A percentile compares a stretch with the other conserved stretches of the same genome.
Evolutionary conservation across 2,113 vertebrate species (phyloP).

Genomic region (Psilopsiagon aurifrons): DNA sequence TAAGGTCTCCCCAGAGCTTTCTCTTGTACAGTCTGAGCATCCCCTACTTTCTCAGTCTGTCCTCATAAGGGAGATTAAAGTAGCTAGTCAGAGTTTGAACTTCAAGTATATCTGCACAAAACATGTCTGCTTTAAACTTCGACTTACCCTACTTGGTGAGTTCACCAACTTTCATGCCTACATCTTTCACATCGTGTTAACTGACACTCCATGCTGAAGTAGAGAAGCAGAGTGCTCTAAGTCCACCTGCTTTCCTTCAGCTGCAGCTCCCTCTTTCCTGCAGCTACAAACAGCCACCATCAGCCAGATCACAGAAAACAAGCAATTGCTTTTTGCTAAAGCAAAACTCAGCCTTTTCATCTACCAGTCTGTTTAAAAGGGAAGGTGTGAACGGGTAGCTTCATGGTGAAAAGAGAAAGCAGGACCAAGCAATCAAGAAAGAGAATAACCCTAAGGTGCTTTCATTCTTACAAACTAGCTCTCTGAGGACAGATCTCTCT

Average conservation of each 20-base stretch:
- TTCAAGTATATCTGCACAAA: neutral
- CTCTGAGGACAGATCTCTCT: neutral
- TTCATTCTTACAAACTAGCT: rapidly evolving
- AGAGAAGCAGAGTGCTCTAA: rapidly evolving
- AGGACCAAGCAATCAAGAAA: neutral
- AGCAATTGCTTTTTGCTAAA: neutral
- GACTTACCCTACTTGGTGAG: rapidly evolving
- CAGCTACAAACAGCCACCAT: neutral
- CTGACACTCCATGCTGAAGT: rapidly evolving
- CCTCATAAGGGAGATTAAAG: neutral
- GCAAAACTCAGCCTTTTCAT: neutral
- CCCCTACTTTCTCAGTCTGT: neutral
- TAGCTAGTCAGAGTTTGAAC: neutral
- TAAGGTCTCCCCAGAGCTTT: neutral
- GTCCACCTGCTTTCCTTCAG: rapidly evolving
- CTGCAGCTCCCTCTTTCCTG: neutral
- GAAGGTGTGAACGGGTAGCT: neutral
- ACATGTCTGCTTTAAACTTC: neutral
- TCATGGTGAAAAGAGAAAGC: neutral
- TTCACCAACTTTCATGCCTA: rapidly evolving
- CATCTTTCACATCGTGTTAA: rapidly evolving
- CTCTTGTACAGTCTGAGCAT: neutral
- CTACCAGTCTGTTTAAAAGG: neutral
- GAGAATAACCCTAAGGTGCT: neutral
- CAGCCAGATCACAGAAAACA: neutral